Evolutionary conservation across 2,113 vertebrate species (phyloP).

Genomic region (Odocoileus hemionus): DNA sequence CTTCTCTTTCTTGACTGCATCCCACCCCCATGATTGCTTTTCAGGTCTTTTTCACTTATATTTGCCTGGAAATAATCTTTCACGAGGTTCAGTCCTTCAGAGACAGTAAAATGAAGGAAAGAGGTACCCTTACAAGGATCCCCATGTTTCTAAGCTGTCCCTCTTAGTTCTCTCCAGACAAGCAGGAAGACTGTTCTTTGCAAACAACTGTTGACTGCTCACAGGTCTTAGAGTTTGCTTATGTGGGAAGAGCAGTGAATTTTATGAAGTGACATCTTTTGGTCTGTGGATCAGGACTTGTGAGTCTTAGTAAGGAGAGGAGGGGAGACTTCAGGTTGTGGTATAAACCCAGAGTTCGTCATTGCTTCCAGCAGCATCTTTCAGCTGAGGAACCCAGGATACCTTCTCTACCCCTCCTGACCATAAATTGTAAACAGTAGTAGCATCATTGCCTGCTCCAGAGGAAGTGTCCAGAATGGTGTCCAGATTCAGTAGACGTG

Average conservation of each 20-base stretch:
- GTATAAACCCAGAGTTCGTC: not conserved
- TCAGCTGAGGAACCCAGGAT: not conserved
- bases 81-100: not conserved
- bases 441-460: not conserved
- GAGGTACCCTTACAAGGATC: no score
- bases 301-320: not conserved
- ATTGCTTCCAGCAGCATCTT: not conserved
- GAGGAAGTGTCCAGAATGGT: rapidly evolving
- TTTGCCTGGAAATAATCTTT: not conserved
- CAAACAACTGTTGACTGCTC: not conserved
- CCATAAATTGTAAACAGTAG: not conserved
- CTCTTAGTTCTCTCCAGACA: not conserved
- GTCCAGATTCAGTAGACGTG: not conserved
- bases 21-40: not conserved
- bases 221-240: not conserved
- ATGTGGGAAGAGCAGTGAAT: not conserved
- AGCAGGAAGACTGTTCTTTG: not conserved
- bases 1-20: not conserved
- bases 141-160: not conserved
- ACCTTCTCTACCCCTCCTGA: not conserved
- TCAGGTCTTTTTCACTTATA: not conserved
- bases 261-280: not conserved
- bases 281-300: not conserved
- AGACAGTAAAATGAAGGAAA: no score
- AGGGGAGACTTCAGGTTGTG: not conserved